phyloP scores from a whole-genome alignment of 2,888 invertebrate species.

The Caradrina kadenii region DNA sequence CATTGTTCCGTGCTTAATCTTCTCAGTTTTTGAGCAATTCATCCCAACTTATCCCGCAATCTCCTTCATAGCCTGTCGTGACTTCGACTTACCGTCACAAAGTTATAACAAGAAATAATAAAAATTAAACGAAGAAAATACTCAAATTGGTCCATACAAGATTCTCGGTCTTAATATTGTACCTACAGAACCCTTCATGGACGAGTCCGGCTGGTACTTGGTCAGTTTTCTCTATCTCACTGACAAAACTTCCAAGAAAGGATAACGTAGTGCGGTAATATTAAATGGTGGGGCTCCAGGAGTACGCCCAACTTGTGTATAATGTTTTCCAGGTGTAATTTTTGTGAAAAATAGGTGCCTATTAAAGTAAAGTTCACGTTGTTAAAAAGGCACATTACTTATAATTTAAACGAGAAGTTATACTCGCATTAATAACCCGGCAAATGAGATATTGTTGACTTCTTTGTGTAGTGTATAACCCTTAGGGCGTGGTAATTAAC shows the following conservation, averaged over 20 bases:
- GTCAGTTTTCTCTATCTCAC: conserved; percentile 24
- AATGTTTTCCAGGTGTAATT: conserved; percentile 67
- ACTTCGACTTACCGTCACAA: too few species aligned
- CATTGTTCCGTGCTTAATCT: too few species aligned
- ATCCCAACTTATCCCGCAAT: too few species aligned
- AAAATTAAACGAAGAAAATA: too few species aligned
- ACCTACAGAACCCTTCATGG: too few species aligned
- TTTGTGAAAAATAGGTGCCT: conserved; percentile 63
- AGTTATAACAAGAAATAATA: too few species aligned
- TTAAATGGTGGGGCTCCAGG: conserved; percentile 55
- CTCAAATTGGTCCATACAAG: too few species aligned
- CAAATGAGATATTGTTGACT: conserved; percentile 31
- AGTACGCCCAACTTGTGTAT: conserved; percentile 63
- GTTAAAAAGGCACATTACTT: conserved; percentile 58
- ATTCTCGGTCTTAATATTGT: too few species aligned
- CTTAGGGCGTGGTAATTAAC: conserved; percentile 7
- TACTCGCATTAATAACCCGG: conserved; percentile 38
- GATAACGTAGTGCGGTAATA: conserved; percentile 66
- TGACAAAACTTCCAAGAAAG: conserved; percentile 62
- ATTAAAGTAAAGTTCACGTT: conserved; percentile 56
- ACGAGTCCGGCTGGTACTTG: too few species aligned
- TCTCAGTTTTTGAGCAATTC: too few species aligned
- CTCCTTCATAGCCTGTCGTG: too few species aligned
- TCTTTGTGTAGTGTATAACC: conserved; percentile 15
- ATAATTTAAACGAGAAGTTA: conserved; percentile 59